phyloP scores from a whole-genome alignment of 2,113 vertebrate species.

The Uria lomvia region DNA sequence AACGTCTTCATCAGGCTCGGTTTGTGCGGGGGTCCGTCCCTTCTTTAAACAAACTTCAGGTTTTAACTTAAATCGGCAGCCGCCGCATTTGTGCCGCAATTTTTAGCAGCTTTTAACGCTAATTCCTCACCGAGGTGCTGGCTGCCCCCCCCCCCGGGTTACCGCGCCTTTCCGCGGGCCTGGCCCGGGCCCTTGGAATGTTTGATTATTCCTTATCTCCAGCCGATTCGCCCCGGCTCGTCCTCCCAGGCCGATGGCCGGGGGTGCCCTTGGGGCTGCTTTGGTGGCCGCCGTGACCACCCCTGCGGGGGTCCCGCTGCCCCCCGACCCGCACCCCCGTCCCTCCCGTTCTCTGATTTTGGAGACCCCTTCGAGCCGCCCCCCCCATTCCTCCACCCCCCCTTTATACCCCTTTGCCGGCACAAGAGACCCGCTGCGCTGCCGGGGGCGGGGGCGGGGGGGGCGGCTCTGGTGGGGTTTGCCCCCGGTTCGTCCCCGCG shows the following conservation, averaged over 20 bases:
- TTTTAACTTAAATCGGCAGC: background rate
- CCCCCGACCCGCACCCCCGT: background rate
- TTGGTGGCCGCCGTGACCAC: background rate
- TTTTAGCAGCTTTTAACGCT: background rate
- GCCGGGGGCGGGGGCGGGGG: too few species aligned
- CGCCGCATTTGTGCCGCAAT: rapidly evolving
- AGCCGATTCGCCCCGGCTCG: background rate
- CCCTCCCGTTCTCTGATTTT: background rate
- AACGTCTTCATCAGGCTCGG: background rate
- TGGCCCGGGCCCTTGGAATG: background rate
- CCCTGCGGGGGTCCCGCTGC: background rate
- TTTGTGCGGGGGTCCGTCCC: background rate
- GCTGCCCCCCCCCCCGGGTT: too few species aligned
- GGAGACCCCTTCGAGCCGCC: background rate
- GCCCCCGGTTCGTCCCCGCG: too few species aligned
- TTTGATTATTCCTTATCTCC: background rate
- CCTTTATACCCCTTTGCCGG: background rate
- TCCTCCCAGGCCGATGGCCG: background rate
- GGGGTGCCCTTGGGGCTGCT: background rate
- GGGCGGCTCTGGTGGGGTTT: background rate
- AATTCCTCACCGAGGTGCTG: background rate
- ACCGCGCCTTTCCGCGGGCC: background rate
- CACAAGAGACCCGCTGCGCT: background rate
- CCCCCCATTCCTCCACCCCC: rapidly evolving
- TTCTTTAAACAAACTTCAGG: background rate